Percentiles rank a stretch among this genome's conserved stretches.
phyloP scores from a whole-genome alignment of 2,113 vertebrate genomes.

The Hyperopisus bebe region DNA sequence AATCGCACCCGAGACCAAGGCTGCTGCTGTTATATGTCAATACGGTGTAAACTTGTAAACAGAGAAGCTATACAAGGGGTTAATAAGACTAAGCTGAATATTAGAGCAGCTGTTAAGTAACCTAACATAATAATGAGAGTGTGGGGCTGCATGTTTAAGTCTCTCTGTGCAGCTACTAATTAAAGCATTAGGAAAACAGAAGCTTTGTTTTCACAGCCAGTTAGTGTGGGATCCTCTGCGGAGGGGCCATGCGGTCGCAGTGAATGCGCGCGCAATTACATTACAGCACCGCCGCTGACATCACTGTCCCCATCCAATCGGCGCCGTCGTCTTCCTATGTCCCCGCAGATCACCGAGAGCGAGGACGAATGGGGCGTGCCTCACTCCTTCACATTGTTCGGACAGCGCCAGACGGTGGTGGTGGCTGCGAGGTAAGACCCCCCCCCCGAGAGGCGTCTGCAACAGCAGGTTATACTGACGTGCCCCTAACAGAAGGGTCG shows the following conservation, averaged over 20 bases:
- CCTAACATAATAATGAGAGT: not conserved
- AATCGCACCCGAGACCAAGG: not conserved
- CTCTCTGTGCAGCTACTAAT: constrained; percentile 1
- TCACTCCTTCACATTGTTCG: constrained; percentile 84
- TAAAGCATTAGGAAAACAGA: not conserved
- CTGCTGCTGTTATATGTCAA: not conserved
- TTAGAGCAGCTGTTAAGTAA: not conserved
- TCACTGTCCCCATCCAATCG: not conserved
- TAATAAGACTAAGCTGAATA: not conserved
- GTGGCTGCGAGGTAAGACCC: constrained; percentile 81
- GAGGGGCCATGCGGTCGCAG: not conserved
- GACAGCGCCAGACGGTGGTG: constrained; percentile 82
- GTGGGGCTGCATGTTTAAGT: not conserved
- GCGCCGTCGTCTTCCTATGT: not conserved
- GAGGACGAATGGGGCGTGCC: constrained; percentile 96
- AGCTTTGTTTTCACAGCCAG: not conserved
- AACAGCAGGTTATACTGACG: not conserved
- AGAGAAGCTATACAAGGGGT: not conserved
- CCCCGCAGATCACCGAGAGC: constrained; percentile 79
- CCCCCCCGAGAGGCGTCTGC: not conserved
- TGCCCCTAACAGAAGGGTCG: not conserved
- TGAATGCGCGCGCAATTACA: not conserved
- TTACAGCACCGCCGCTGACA: not conserved
- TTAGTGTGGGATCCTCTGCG: not conserved
- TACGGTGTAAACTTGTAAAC: not conserved